A percentile compares a stretch with the other conserved stretches of the same genome.
Evolutionary conservation across 2,888 invertebrate genomes (phyloP).

Genomic region (Nematopogon swammerdamellus): DNA sequence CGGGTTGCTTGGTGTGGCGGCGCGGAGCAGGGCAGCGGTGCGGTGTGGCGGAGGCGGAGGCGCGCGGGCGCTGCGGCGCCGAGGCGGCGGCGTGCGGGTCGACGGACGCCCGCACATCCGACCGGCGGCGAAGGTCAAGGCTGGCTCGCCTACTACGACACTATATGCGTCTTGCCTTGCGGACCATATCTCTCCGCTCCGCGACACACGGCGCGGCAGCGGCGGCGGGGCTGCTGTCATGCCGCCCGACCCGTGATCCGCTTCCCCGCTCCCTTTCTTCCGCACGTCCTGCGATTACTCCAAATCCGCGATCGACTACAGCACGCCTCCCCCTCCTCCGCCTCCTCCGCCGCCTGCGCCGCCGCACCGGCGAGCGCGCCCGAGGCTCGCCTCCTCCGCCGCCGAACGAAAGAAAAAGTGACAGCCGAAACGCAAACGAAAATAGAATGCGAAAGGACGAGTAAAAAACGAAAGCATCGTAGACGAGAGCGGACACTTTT

Average conservation of each 20-base stretch:
- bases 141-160: conserved; percentile 17
- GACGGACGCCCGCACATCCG: conserved; percentile 46
- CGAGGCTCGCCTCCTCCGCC: conserved; percentile 17
- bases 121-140: conserved; percentile 51
- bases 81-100: conserved; percentile 25
- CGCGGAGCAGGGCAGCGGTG: no score
- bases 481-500: conserved; percentile 3
- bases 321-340: no score
- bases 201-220: no score
- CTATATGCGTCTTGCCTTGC: not conserved
- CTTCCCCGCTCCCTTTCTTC: no score
- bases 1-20: no score
- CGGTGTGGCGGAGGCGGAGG: conserved; percentile 6
- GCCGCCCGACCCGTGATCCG: no score
- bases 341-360: not conserved
- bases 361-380: not conserved
- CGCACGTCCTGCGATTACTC: no score
- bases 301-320: not conserved
- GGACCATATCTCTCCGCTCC: no score
- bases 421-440: conserved; percentile 48
- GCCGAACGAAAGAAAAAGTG: conserved; percentile 53
- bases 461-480: conserved; percentile 54
- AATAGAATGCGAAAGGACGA: conserved; percentile 47
- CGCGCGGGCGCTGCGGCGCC: no score
- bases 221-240: no score